Base-by-base conservation (phyloP, 2,888 invertebrate genomes). In the Anthophora plumipes region DNA sequence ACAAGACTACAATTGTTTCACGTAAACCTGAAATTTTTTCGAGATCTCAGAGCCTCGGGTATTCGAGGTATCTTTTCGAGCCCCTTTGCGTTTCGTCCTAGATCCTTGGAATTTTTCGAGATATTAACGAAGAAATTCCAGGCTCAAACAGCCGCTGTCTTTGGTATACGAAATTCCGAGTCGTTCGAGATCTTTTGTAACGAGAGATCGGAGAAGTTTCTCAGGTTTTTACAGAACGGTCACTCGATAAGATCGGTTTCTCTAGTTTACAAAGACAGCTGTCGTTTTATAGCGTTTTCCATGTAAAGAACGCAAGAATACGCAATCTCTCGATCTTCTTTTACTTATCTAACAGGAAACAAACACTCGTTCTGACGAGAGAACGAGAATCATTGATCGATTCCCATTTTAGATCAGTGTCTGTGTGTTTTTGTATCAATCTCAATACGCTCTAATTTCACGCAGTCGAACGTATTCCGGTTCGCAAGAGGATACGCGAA, bases 351-450 rank as follows among this genome's bases (percentile, higher is more conserved):
- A n/a, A n/a, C n/a, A n/a, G n/a, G n/a, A n/a, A n/a, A n/a, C n/a
- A n/a, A n/a, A n/a, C n/a, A 68, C 68, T 77, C 41, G 55, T 37
- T 20, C 39, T 12, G 7, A 11, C 6, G n/a, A 17, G 39, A 17
- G 1, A 66, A 17, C 39, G 7, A 37, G 22, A 66, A 9, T 11
- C 8, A 22, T n/a, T 43, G 54, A 8, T 31, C 14, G 6, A 4
- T 20, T n/a, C n/a, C n/a, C 43, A 41, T 55, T 43, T 25, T 4
- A n/a, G n/a, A 7, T 6, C 9, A 9, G 1, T 7, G 11, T 17
- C 20, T 9, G 14, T 9, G 20, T n/a, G n/a, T n/a, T n/a, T 20
- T 22, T 54, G 17, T 41, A 68, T 68, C 55, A 60, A 70, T 66
- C 54, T 52, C 46, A 39, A 43, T 66, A 76, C 48, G n/a, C 25